Evolutionary conservation across 2,797 vertebrate species (phyloP).

Genomic region (Chiloscyllium punctatum): DNA sequence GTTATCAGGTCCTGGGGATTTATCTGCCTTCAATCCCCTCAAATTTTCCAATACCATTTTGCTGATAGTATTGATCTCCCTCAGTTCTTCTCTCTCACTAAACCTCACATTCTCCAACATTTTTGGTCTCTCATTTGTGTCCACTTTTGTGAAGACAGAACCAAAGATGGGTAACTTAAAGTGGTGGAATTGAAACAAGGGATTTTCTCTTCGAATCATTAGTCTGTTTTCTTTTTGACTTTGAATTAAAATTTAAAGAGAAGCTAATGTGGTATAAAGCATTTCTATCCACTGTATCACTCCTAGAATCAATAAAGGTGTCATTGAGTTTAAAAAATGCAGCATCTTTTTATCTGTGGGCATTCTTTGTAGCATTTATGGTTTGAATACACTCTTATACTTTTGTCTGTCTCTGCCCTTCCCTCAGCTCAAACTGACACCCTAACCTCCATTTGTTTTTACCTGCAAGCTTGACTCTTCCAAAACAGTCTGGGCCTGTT

Average conservation of each 20-base stretch:
- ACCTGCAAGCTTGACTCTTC: not conserved
- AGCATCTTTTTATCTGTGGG: not conserved
- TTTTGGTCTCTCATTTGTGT: no score
- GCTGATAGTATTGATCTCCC: no score
- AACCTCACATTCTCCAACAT: no score
- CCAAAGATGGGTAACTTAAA: not conserved
- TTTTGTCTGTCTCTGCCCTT: not conserved
- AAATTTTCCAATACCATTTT: no score
- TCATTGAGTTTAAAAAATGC: not conserved
- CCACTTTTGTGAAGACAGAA: no score
- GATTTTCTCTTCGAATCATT: not conserved
- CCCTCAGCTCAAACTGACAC: not conserved
- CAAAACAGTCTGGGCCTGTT: not conserved
- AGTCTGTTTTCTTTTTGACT: not conserved
- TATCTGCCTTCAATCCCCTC: no score
- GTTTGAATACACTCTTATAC: not conserved
- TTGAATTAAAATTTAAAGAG: slow-evolving; percentile 21
- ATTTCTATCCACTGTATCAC: not conserved
- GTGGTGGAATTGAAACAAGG: not conserved
- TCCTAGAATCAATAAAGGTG: not conserved
- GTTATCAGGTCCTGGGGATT: no score
- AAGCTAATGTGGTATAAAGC: not conserved
- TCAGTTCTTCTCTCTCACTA: no score
- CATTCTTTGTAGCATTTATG: not conserved
- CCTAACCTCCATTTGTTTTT: not conserved